These are phyloP conservation scores for Bradypodion ventrale DNA, from an alignment of 2,797 vertebrate species.

Conservation along the genomic window DNA sequence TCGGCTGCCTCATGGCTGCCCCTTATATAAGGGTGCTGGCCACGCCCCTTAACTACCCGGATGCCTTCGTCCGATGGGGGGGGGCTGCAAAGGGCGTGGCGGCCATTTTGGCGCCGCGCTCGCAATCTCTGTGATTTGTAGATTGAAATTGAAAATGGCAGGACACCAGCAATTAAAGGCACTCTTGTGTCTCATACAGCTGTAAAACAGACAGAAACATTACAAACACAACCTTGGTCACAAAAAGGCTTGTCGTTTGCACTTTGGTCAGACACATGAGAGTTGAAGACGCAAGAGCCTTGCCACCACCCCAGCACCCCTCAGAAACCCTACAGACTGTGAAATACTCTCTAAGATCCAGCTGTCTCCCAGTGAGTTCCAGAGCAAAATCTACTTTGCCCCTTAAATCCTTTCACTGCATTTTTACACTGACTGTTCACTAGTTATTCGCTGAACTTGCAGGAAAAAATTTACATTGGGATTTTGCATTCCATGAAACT, in stretches of 20 bases:
- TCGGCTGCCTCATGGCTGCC: no score
- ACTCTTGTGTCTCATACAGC: not conserved
- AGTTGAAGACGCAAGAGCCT: no score
- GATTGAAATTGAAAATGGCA: not conserved
- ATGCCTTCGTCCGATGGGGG: no score
- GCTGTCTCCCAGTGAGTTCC: not conserved
- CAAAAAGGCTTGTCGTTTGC: no score
- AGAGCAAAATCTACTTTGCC: not conserved
- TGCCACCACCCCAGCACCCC: no score
- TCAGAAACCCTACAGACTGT: not conserved
- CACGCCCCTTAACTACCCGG: no score
- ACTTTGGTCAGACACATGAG: no score
- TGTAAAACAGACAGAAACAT: not conserved
- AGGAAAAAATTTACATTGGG: not conserved
- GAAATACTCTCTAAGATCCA: not conserved
- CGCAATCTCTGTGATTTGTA: not conserved
- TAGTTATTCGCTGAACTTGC: not conserved
- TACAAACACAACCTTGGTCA: not conserved
- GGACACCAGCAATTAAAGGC: not conserved
- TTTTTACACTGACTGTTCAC: not conserved
- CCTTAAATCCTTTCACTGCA: not conserved
- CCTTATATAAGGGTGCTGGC: no score
- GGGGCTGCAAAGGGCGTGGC: no score
- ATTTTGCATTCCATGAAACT: not conserved
- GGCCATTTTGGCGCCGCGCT: no score